These are phyloP conservation scores for Chionoecetes opilio DNA, from an alignment of 1,140 invertebrate species.

Conservation along the genomic window DNA sequence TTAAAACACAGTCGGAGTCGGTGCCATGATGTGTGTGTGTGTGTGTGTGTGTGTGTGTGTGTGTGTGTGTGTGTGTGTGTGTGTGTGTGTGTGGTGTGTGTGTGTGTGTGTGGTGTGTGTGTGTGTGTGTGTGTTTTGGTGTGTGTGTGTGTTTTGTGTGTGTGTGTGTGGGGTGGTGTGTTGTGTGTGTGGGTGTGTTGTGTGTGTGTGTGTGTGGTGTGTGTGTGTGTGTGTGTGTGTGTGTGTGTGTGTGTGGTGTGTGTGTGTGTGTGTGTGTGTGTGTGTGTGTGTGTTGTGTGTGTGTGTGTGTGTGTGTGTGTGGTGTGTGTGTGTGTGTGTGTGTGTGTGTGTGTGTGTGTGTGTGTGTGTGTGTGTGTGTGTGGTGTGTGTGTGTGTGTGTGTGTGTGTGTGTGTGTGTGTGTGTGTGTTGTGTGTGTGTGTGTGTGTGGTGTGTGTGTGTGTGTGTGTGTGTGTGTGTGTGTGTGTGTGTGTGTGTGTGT, in stretches of 20 bases:
- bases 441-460: constrained; percentile 5
- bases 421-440: constrained; percentile 46
- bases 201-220: constrained; percentile 47
- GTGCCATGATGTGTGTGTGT: background rate
- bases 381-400: no score
- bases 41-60: no score
- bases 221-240: constrained; percentile 53
- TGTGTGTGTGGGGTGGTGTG: constrained; percentile 50
- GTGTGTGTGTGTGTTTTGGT: constrained; percentile 43
- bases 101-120: constrained; percentile 50
- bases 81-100: constrained; percentile 45
- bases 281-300: constrained; percentile 31
- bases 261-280: no score
- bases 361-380: constrained; percentile 44
- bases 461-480: background rate
- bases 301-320: constrained; percentile 44
- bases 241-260: constrained; percentile 32
- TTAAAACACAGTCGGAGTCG: no score
- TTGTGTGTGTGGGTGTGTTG: constrained; percentile 46
- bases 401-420: background rate
- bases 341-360: constrained; percentile 33
- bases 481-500: constrained; percentile 43
- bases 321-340: background rate
- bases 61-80: constrained; percentile 44
- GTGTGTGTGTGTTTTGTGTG: constrained; percentile 48